Percentiles rank a stretch among this genome's conserved stretches.
phyloP scores from a whole-genome alignment of 2,797 vertebrate species.

The Mycteria americana region DNA sequence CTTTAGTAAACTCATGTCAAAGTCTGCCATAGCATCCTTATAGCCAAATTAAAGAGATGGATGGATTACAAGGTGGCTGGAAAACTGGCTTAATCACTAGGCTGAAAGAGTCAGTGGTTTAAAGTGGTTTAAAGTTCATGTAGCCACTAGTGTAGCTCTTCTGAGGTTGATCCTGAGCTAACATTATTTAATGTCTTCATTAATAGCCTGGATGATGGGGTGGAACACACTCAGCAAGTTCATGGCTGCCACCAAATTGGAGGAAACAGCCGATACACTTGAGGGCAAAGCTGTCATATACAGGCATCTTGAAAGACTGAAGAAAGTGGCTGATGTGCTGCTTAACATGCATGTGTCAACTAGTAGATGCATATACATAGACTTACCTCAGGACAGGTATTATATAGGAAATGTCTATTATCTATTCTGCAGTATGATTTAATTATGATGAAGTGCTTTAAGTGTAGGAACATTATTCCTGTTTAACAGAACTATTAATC shows the following conservation, averaged over 20 bases:
- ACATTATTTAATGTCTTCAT: background rate
- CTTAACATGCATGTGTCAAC: background rate
- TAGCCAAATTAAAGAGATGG: background rate
- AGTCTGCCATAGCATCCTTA: background rate
- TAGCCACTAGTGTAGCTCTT: background rate
- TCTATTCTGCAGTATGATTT: background rate
- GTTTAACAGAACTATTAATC: background rate
- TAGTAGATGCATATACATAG: background rate
- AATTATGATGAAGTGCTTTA: constrained; percentile 1
- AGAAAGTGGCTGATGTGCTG: background rate
- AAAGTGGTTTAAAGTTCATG: background rate
- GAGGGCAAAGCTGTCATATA: background rate
- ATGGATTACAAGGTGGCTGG: background rate
- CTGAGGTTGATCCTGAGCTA: background rate
- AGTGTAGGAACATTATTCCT: background rate
- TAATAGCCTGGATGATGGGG: background rate
- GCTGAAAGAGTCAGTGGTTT: background rate
- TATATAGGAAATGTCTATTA: background rate
- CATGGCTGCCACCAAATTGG: background rate
- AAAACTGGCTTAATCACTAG: background rate
- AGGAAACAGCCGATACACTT: background rate
- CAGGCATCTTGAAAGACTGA: background rate
- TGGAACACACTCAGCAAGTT: background rate
- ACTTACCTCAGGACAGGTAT: background rate
- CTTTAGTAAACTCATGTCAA: background rate